Evolutionary conservation across 2,797 vertebrate species (phyloP).

Genomic region (Chloroceryle amazona): DNA sequence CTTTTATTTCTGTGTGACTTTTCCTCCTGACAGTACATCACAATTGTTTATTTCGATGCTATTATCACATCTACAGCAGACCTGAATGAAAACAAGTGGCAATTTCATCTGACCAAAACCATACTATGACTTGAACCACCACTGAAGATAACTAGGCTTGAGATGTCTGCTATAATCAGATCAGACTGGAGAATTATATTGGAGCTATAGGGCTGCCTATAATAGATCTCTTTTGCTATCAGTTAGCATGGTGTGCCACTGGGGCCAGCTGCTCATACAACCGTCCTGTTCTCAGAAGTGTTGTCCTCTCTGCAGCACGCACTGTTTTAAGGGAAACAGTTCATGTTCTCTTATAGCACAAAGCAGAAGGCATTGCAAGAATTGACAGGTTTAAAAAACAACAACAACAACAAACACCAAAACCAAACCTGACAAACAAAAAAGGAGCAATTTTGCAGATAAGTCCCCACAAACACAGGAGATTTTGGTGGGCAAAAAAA

Average conservation of each 20-base stretch:
- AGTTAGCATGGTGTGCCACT: too few species aligned
- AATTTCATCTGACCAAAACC: not conserved
- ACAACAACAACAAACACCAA: too few species aligned
- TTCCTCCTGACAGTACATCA: not conserved
- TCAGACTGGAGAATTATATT: not conserved
- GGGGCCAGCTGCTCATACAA: not conserved
- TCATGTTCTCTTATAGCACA: not conserved
- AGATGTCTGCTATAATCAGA: not conserved
- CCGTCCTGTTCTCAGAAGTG: not conserved
- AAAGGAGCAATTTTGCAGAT: accelerated
- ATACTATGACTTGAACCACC: not conserved
- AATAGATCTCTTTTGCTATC: not conserved
- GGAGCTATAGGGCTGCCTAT: not conserved
- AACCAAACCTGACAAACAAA: too few species aligned
- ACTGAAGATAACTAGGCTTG: not conserved
- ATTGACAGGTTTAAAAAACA: not conserved
- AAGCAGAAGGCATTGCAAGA: not conserved
- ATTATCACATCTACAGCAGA: not conserved
- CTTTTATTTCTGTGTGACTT: not conserved
- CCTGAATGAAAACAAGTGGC: not conserved
- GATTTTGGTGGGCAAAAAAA: not conserved
- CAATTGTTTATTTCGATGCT: not conserved
- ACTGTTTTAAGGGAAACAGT: not conserved
- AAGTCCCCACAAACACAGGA: not conserved
- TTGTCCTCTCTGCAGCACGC: not conserved